Percentiles rank a stretch among this genome's conserved stretches.
Conservation (phyloP, 2,888 invertebrate species). For the Lutraria lutraria region DNA sequence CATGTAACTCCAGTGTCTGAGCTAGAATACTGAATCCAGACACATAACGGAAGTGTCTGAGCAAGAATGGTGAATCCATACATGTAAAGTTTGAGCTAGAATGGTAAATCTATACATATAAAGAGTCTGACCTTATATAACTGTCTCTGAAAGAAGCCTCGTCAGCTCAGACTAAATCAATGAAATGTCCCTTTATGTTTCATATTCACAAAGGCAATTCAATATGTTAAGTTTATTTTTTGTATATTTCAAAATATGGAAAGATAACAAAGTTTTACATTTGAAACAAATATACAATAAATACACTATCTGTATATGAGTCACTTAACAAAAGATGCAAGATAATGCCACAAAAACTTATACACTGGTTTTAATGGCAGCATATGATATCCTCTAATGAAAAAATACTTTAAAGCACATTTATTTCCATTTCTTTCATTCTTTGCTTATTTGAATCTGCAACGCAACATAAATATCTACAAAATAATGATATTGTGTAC, state of each 20-base stretch:
- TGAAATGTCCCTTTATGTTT: too few species aligned
- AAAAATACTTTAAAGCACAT: background rate
- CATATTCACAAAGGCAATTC: background rate
- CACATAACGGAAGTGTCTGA: too few species aligned
- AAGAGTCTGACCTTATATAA: too few species aligned
- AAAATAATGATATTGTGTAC: background rate
- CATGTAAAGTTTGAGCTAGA: too few species aligned
- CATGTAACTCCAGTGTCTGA: too few species aligned
- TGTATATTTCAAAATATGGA: slow-evolving; percentile 19
- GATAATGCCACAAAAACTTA: background rate
- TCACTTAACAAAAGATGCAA: slow-evolving; percentile 19
- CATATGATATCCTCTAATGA: background rate
- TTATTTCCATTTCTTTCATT: background rate
- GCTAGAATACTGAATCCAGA: too few species aligned
- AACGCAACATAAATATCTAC: background rate
- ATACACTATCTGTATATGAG: slow-evolving; percentile 17
- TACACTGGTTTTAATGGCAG: background rate
- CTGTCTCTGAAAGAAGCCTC: too few species aligned
- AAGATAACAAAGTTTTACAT: slow-evolving; percentile 24
- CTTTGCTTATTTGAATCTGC: background rate
- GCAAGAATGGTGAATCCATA: too few species aligned
- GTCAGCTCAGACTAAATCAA: too few species aligned
- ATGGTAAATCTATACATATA: too few species aligned
- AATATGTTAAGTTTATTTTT: slow-evolving; percentile 24
- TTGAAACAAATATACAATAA: slow-evolving; percentile 20